Evolutionary conservation across 2,113 vertebrate species (phyloP).

Genomic region (Silurus meridionalis): DNA sequence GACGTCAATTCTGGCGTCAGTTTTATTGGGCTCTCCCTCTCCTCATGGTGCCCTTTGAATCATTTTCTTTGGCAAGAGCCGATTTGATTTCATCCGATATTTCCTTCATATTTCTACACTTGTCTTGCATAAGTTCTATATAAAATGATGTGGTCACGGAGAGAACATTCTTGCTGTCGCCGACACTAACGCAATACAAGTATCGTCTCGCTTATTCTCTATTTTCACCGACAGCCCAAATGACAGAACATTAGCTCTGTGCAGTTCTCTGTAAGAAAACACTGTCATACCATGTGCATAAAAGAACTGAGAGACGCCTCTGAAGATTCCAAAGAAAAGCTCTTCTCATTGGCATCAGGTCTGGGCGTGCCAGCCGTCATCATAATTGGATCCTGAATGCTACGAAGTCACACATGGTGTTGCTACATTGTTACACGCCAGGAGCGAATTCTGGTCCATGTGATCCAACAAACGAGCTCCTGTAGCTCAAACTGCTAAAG

Average conservation of each 20-base stretch:
- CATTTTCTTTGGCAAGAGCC: constrained; percentile 50
- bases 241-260: background rate
- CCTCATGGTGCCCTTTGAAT: constrained; percentile 16
- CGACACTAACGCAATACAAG: constrained; percentile 18
- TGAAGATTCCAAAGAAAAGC: background rate
- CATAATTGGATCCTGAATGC: too few species aligned
- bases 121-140: constrained; percentile 43
- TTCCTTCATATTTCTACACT: constrained; percentile 46
- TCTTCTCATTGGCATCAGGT: background rate
- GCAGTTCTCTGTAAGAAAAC: background rate
- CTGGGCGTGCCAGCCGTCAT: background rate
- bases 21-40: constrained; percentile 39
- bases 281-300: background rate
- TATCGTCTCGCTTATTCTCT: background rate
- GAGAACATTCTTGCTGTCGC: background rate
- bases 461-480: too few species aligned
- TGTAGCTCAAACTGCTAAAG: too few species aligned
- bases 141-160: constrained; percentile 34
- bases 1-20: background rate
- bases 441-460: too few species aligned
- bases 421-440: background rate
- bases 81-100: constrained; percentile 43
- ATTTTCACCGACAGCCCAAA: background rate
- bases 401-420: background rate
- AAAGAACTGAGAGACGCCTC: background rate